These are phyloP conservation scores for Galago senegalensis DNA, from an alignment of 2,797 vertebrate species.

Conservation along the genomic window DNA sequence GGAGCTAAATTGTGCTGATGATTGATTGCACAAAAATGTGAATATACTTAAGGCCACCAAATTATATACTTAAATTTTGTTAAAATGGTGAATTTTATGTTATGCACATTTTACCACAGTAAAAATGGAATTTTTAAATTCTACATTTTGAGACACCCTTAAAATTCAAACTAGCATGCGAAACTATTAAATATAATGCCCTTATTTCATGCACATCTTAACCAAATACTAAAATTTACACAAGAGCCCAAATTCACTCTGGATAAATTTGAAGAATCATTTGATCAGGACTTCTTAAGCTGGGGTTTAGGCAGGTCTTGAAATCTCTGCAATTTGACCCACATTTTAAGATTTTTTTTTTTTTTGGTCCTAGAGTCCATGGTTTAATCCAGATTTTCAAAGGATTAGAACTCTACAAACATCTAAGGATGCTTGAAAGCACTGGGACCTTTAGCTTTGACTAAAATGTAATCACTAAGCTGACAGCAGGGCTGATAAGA, in stretches of 20 bases:
- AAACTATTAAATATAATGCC: background rate
- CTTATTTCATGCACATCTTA: background rate
- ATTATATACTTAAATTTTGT: background rate
- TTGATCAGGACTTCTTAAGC: background rate
- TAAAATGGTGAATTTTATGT: background rate
- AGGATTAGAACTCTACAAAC: background rate
- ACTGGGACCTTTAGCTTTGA: background rate
- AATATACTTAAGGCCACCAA: background rate
- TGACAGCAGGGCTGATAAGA: background rate
- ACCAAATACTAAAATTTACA: background rate
- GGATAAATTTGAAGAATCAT: background rate
- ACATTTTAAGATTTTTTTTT: background rate
- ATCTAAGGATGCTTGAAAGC: constrained; percentile 23
- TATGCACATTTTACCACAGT: background rate
- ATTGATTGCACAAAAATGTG: background rate
- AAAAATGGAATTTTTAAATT: constrained; percentile 53
- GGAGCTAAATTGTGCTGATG: background rate
- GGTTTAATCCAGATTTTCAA: constrained; percentile 49
- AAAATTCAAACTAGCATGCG: background rate
- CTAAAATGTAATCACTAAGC: background rate
- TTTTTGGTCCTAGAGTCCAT: background rate
- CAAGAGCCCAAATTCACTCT: background rate
- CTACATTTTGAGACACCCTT: constrained; percentile 14
- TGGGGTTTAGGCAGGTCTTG: background rate
- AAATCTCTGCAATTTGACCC: background rate